Evolutionary conservation across 2,113 vertebrate genomes (phyloP).

Genomic region (Axis porcinus): DNA sequence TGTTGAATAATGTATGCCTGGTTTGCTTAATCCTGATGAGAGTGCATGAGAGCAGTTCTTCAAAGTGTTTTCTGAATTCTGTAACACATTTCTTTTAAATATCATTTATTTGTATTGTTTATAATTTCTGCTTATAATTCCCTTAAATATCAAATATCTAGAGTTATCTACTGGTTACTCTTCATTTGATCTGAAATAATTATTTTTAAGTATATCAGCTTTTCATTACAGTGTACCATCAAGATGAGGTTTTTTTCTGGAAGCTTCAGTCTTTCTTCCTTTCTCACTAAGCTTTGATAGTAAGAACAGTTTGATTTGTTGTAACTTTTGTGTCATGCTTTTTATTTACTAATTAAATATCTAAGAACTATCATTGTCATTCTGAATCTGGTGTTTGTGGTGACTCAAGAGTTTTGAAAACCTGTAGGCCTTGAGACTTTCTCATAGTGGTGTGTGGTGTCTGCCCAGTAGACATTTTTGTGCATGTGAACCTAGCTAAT

Average conservation of each 20-base stretch:
- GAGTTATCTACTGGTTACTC: neutral
- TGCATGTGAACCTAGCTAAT: neutral
- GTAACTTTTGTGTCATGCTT: neutral
- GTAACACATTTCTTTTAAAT: neutral
- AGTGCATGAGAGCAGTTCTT: neutral
- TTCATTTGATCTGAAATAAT: neutral
- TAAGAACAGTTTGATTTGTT: slow-evolving; percentile 27
- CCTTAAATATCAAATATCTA: neutral
- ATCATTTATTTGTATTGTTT: neutral
- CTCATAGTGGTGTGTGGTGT: neutral
- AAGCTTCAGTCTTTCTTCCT: neutral
- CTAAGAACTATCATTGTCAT: neutral
- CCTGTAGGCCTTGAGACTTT: neutral
- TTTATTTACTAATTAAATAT: neutral
- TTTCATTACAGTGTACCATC: neutral
- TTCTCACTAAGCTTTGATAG: neutral
- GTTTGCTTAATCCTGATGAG: slow-evolving; percentile 4
- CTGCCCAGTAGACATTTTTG: neutral
- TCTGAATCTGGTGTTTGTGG: neutral
- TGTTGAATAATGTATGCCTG: neutral
- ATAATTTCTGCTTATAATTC: neutral
- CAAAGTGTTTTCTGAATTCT: slow-evolving; percentile 6
- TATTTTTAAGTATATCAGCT: neutral
- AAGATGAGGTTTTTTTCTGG: neutral
- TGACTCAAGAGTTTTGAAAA: slow-evolving; percentile 13